Evolutionary conservation across 2,888 invertebrate genomes (phyloP).

Genomic region (Sceliomorpha sp.): DNA sequence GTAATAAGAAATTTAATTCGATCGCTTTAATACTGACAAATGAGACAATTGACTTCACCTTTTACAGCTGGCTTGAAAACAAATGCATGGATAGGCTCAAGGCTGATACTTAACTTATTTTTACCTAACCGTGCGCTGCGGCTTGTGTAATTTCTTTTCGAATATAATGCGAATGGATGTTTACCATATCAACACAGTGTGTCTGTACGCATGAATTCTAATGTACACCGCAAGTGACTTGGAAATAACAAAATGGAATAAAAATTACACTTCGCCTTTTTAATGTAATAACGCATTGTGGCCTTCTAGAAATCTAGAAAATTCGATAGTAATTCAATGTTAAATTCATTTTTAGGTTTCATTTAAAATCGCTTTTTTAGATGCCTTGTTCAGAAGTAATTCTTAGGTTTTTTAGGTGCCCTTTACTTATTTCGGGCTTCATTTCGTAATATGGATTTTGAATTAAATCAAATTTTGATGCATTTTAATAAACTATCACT

Average conservation of each 20-base stretch:
- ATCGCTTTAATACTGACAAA: too few species aligned
- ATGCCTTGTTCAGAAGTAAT: too few species aligned
- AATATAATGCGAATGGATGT: slow-evolving; percentile 14
- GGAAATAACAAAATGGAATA: slow-evolving; percentile 21
- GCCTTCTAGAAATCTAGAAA: slow-evolving; percentile 42
- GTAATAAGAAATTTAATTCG: too few species aligned
- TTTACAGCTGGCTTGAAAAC: too few species aligned
- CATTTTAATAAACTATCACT: slow-evolving; percentile 7
- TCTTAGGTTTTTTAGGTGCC: too few species aligned
- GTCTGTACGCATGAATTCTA: slow-evolving; percentile 11
- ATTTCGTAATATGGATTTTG: too few species aligned
- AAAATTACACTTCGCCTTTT: slow-evolving; percentile 33
- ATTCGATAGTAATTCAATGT: slow-evolving; percentile 45
- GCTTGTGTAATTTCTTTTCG: slow-evolving; percentile 36
- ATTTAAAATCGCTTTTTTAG: slow-evolving; percentile 20
- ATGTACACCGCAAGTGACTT: slow-evolving; percentile 26
- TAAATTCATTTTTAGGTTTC: slow-evolving; percentile 28
- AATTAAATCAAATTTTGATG: too few species aligned
- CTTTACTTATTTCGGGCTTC: too few species aligned
- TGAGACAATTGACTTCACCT: too few species aligned
- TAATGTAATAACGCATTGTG: slow-evolving; percentile 46
- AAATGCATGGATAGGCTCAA: too few species aligned
- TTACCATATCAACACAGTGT: slow-evolving; percentile 17
- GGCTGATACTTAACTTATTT: too few species aligned
- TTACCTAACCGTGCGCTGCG: slow-evolving; percentile 30